A percentile compares a stretch with the other conserved stretches of the same genome.
Conservation (phyloP, 2,888 invertebrate genomes). For the Eumerus sabulonum region DNA sequence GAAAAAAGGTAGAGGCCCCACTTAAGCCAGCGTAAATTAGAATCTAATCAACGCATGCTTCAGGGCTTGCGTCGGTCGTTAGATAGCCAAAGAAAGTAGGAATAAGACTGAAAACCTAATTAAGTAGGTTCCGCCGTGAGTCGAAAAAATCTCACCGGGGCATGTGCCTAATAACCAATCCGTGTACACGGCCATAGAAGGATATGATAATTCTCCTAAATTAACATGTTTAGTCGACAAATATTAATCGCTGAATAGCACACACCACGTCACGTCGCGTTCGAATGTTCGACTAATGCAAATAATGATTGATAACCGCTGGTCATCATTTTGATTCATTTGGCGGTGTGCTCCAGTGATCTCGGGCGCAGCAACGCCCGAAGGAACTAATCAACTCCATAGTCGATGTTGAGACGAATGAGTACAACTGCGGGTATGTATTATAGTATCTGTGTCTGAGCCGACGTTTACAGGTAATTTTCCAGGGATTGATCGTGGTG, state of each 20-base stretch:
- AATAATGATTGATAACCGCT: conserved; percentile 65
- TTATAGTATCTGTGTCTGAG: neutral
- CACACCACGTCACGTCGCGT: conserved; percentile 10
- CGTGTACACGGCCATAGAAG: conserved; percentile 6
- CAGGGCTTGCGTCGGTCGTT: neutral
- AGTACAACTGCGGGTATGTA: neutral
- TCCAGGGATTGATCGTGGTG: conserved; percentile 51
- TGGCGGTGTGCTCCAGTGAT: conserved; percentile 52
- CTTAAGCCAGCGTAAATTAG: too few relatives aligned
- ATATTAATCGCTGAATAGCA: conserved; percentile 58
- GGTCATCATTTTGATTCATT: conserved; percentile 64
- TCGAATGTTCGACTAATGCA: conserved; percentile 62
- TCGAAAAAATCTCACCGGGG: too few relatives aligned
- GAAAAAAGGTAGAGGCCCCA: too few relatives aligned
- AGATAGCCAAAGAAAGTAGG: too few relatives aligned
- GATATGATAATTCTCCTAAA: conserved; percentile 60
- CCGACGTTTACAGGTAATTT: conserved; percentile 41
- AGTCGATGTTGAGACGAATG: conserved; percentile 21
- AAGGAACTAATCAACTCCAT: conserved; percentile 59
- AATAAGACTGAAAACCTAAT: too few relatives aligned
- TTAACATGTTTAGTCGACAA: conserved; percentile 67
- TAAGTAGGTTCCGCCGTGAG: too few relatives aligned
- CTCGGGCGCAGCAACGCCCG: conserved; percentile 39
- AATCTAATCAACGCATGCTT: too few relatives aligned
- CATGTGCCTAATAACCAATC: too few relatives aligned